Evolutionary conservation across 2,113 vertebrate genomes (phyloP), one percentile per base, ranked within the genome.

Genomic region (Alces alces): DNA sequence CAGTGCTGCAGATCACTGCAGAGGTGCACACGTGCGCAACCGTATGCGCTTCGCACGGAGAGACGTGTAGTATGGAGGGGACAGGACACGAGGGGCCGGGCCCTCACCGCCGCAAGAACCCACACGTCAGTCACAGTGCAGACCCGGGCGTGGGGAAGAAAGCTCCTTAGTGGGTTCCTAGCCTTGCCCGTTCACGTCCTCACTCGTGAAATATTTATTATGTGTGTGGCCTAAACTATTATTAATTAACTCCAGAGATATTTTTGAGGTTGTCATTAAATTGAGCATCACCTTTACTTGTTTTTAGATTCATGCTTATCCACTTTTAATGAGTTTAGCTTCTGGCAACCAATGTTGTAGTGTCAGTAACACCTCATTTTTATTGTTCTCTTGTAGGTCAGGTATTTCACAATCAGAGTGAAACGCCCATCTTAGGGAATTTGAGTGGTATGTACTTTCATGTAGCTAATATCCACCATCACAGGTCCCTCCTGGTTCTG

Each of bases 191-290:
- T 47, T 5, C 13, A 36, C 33, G 8, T 13, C 28, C 85, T 95
- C 64, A 79, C 52, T 50, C 33, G 52, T 52, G 73, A 43, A 5
- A 21, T 90, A 1, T 36, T 84, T 30, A n/a, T 54, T 76, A 36
- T 11, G 55, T 93, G n/a, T 45, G 25, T 36, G 25, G 16, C 52
- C 55, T 58, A 66, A 15, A 23, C 23, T 21, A 58, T 7, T 78
- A 39, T 30, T 76, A 86, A 33, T 55, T 80, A 90, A 92, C 36
- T 61, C 52, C 9, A n/a, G 45, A 52, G 85, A 12, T 50, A 52
- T 36, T 64, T 83, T 87, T 79, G 50, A 95, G 85, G 19, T n/a
- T 91, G 7, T 85, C 33, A 80, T 87, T 97, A 28, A 88, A 27
- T 66, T 78, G 23, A 36, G 19, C 17, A 55, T 64, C 89, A 84